Evolutionary conservation across 1,140 invertebrate genomes (phyloP).

Genomic region (Wiebesia pumilae): DNA sequence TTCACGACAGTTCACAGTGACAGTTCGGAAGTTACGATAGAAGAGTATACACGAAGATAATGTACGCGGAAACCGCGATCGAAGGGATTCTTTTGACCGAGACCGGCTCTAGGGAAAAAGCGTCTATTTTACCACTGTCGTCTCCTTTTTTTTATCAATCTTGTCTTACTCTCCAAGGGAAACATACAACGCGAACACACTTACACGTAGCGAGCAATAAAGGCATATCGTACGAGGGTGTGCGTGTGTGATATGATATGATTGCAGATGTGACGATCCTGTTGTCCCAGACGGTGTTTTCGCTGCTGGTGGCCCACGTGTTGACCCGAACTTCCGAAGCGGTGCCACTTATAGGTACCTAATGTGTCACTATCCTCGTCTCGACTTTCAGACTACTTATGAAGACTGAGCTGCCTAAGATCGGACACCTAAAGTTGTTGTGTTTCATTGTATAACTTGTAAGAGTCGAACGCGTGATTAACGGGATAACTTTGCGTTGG

Average conservation of each 20-base stretch:
- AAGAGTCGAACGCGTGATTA: too few relatives aligned
- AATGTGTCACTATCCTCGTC: slow-evolving; percentile 57
- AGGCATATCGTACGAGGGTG: slow-evolving; percentile 40
- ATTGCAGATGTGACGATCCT: slow-evolving; percentile 99
- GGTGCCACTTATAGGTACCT: slow-evolving; percentile 96
- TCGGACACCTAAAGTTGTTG: neutral
- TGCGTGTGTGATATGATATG: slow-evolving; percentile 74
- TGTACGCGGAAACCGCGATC: neutral
- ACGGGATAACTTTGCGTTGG: too few relatives aligned
- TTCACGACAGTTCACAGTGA: too few relatives aligned
- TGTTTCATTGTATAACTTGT: too few relatives aligned
- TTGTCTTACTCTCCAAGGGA: neutral
- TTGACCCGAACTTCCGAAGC: slow-evolving; percentile 98
- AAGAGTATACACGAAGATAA: too few relatives aligned
- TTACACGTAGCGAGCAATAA: neutral
- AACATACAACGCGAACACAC: slow-evolving; percentile 7
- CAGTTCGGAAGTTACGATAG: too few relatives aligned
- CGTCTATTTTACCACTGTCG: neutral
- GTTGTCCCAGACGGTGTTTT: slow-evolving; percentile 99
- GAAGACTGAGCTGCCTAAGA: neutral
- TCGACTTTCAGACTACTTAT: slow-evolving; percentile 6
- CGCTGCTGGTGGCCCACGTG: slow-evolving; percentile 96
- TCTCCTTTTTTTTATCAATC: neutral
- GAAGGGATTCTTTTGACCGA: neutral
- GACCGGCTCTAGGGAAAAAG: neutral